Conservation (phyloP, 2,888 invertebrate genomes). For the Drosophila meridionalis region DNA sequence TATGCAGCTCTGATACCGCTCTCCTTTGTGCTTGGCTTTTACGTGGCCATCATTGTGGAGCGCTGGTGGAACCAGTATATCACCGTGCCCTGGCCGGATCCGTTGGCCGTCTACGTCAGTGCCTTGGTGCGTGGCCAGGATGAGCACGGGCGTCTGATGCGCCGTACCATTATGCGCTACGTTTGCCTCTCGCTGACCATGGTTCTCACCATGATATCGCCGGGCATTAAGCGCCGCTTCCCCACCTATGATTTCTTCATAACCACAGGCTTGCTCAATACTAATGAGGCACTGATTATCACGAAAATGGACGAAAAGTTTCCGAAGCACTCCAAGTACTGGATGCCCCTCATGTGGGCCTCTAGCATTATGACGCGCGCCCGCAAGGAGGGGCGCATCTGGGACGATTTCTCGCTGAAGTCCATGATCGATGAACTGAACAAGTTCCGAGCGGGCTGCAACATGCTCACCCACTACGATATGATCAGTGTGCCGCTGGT, state of each 20-base stretch:
- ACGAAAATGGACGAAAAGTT: conserved; percentile 91
- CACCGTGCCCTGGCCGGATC: conserved; percentile 93
- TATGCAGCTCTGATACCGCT: conserved; percentile 94
- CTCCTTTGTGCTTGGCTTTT: conserved; percentile 97
- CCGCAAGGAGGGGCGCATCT: conserved; percentile 93
- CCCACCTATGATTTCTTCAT: conserved; percentile 93
- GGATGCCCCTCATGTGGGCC: conserved; percentile 96
- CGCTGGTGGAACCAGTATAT: conserved; percentile 96
- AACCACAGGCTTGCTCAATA: conserved; percentile 91
- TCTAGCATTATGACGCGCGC: conserved; percentile 94
- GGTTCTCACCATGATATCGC: conserved; percentile 93
- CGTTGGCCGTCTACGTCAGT: conserved; percentile 92
- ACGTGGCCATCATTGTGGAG: conserved; percentile 95
- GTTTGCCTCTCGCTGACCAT: conserved; percentile 93
- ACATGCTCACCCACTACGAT: conserved; percentile 90
- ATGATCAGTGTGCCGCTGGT: conserved; percentile 91
- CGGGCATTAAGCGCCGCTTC: conserved; percentile 94
- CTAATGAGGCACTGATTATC: conserved; percentile 92
- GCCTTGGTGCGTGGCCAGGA: conserved; percentile 93
- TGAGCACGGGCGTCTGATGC: conserved; percentile 92
- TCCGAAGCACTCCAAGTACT: conserved; percentile 94
- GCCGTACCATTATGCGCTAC: conserved; percentile 92
- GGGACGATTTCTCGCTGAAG: conserved; percentile 96
- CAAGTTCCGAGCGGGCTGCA: conserved; percentile 91
- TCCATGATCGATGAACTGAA: conserved; percentile 94